Evolutionary conservation across 2,888 invertebrate genomes (phyloP).

Genomic region (Sminthurides aquaticus): DNA sequence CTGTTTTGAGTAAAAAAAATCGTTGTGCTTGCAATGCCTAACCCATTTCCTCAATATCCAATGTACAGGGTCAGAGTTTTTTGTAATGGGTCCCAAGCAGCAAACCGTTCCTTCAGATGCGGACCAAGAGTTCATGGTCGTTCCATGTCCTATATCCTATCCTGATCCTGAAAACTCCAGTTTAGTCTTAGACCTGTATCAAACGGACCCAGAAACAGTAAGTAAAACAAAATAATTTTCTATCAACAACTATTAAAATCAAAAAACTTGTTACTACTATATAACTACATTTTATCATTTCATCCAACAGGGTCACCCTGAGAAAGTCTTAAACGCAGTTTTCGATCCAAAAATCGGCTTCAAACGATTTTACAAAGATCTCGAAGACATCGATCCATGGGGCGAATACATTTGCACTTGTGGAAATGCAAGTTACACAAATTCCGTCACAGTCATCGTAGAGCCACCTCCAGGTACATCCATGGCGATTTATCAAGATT

Average conservation of each 20-base stretch:
- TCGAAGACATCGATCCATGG: not conserved
- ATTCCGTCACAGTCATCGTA: not conserved
- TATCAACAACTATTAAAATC: not conserved
- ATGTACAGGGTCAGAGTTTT: not conserved
- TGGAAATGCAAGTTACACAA: not conserved
- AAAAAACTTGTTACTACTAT: not conserved
- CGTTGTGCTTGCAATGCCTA: too few relatives aligned
- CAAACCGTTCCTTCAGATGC: not conserved
- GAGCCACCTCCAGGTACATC: conserved; percentile 1
- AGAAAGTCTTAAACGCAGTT: not conserved
- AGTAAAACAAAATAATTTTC: not conserved
- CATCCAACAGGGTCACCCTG: conserved; percentile 1
- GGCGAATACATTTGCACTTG: conserved; percentile 1
- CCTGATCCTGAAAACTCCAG: not conserved
- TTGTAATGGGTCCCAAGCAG: not conserved
- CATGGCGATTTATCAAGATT: too few relatives aligned
- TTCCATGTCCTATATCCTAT: not conserved
- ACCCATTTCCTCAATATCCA: not conserved
- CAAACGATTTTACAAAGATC: not conserved
- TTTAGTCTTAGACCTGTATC: not conserved
- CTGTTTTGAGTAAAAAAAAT: too few relatives aligned
- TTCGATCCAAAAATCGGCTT: not conserved
- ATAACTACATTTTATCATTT: too few relatives aligned
- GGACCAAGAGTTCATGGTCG: not conserved
- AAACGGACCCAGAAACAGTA: not conserved